Conservation (phyloP, 2,888 invertebrate genomes). For the Phasia obesa region DNA sequence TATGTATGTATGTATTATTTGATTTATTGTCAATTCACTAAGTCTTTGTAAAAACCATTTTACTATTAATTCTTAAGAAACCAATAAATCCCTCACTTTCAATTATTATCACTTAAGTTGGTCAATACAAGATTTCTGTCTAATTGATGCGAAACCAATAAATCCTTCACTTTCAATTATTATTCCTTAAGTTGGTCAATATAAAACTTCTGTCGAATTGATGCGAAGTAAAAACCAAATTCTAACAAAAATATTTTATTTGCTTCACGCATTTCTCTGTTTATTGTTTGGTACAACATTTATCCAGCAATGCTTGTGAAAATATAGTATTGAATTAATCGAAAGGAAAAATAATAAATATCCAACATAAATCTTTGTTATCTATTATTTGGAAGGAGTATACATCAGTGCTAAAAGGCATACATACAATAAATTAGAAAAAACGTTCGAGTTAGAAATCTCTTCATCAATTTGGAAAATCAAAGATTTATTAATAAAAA, state of each 20-base stretch:
- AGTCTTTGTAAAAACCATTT: not conserved
- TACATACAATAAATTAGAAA: not conserved
- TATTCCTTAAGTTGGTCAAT: conserved; percentile 12
- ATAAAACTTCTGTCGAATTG: no score
- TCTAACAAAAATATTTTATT: no score
- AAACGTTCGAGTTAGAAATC: not conserved
- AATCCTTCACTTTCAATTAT: conserved; percentile 57
- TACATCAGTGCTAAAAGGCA: not conserved
- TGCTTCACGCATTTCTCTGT: not conserved
- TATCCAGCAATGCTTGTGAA: conserved; percentile 27
- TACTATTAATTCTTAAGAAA: not conserved
- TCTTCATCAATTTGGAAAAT: no score
- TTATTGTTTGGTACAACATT: not conserved
- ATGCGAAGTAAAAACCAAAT: no score
- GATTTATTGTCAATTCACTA: not conserved
- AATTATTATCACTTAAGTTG: conserved; percentile 36
- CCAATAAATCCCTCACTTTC: conserved; percentile 55
- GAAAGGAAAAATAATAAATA: conserved; percentile 27
- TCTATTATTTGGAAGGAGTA: conserved; percentile 15
- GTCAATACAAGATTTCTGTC: not conserved
- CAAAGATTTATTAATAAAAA: no score
- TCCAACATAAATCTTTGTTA: conserved; percentile 47
- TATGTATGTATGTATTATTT: no score
- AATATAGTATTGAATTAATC: conserved; percentile 10
- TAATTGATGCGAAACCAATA: conserved; percentile 16